Evolutionary conservation across 2,797 vertebrate genomes (phyloP).

Genomic region (Pempheris klunzingeri): DNA sequence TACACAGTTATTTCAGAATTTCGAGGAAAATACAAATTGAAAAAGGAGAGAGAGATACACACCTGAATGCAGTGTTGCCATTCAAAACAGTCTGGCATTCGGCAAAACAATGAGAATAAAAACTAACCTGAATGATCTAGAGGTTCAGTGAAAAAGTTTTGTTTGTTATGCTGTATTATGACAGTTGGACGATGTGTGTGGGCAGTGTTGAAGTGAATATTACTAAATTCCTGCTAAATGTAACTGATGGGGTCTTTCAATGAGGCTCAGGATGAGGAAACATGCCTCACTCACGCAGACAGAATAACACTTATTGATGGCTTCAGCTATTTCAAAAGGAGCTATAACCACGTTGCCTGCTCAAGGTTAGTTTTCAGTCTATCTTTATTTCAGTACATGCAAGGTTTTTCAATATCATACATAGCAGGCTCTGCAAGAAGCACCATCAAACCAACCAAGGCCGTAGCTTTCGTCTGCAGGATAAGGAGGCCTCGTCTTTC

Average conservation of each 20-base stretch:
- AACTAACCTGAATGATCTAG: slow-evolving; percentile 18
- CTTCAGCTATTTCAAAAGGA: slow-evolving; percentile 38
- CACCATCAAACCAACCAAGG: background rate
- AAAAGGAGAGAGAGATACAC: background rate
- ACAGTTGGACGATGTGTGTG: slow-evolving; percentile 40
- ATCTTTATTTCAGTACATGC: background rate
- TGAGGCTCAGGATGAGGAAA: slow-evolving; percentile 31
- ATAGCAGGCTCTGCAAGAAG: background rate
- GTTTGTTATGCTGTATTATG: slow-evolving; percentile 32
- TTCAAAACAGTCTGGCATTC: background rate
- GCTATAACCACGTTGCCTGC: background rate
- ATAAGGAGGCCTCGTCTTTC: slow-evolving; percentile 4
- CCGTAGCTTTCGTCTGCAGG: background rate
- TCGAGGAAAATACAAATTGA: background rate
- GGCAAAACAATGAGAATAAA: background rate
- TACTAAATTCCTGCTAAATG: slow-evolving; percentile 41
- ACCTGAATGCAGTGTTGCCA: background rate
- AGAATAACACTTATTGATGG: slow-evolving; percentile 42
- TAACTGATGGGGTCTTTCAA: slow-evolving; percentile 39
- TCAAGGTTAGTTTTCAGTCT: slow-evolving; percentile 12
- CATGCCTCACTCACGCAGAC: slow-evolving; percentile 31
- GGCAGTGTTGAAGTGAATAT: slow-evolving; percentile 45
- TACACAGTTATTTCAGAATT: slow-evolving; percentile 30
- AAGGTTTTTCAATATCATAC: background rate
- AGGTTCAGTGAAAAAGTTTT: slow-evolving; percentile 11